phyloP scores from a whole-genome alignment of 2,113 vertebrate species.

The Speoplatyrhinus poulsoni region DNA sequence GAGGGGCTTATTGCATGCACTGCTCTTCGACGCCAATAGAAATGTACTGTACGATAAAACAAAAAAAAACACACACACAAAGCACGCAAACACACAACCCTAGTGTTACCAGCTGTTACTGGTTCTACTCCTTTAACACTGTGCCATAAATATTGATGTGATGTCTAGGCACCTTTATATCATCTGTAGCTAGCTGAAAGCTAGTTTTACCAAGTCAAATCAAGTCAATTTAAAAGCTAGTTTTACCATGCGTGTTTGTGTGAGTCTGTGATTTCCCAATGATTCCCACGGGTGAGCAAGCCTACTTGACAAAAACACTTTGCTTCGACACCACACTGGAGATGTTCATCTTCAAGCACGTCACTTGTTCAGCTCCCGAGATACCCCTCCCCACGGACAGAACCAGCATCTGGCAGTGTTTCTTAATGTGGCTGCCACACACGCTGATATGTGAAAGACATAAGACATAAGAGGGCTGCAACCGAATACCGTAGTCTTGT shows the following conservation, averaged over 20 bases:
- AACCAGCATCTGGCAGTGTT: background rate
- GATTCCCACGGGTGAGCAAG: background rate
- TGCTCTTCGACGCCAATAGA: background rate
- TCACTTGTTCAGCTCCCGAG: too few relatives aligned
- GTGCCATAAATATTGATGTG: constrained; percentile 32
- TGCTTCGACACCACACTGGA: too few relatives aligned
- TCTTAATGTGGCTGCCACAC: background rate
- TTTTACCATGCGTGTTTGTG: constrained; percentile 20
- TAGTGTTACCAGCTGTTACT: constrained; percentile 44
- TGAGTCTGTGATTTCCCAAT: background rate
- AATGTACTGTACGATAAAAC: too few relatives aligned
- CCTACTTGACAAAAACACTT: too few relatives aligned
- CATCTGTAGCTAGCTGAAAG: too few relatives aligned
- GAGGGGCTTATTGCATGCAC: background rate
- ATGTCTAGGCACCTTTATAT: constrained; percentile 14
- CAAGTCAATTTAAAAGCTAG: too few relatives aligned
- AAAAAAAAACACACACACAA: too few relatives aligned
- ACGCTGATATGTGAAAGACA: background rate
- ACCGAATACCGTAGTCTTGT: too few relatives aligned
- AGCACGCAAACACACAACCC: too few relatives aligned
- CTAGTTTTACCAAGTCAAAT: constrained; percentile 2
- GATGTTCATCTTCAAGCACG: too few relatives aligned
- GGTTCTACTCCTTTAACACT: constrained; percentile 22
- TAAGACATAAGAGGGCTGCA: too few relatives aligned
- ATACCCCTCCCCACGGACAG: too few relatives aligned